Conservation (phyloP, 1,140 invertebrate genomes). For the Zeugodacus cucurbitae region DNA sequence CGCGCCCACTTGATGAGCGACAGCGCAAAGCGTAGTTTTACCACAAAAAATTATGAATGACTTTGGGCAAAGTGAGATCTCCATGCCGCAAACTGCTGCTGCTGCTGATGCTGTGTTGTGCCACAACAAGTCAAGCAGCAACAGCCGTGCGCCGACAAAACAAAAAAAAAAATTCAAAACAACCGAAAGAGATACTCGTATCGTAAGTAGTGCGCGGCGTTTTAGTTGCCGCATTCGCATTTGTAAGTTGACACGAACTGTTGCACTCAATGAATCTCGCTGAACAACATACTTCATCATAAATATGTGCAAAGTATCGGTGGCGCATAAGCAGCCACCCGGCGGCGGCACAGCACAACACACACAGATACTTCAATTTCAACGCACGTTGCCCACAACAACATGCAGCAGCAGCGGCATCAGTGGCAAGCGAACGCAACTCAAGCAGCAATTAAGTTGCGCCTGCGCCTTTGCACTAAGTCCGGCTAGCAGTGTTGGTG, state of each 20-base stretch:
- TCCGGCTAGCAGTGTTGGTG: background rate
- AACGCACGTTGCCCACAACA: background rate
- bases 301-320: constrained; percentile 45
- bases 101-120: too few species aligned
- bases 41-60: constrained; percentile 46
- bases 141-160: background rate
- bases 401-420: background rate
- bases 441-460: constrained; percentile 47
- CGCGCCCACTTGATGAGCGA: constrained; percentile 35
- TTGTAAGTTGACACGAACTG: constrained; percentile 42
- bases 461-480: background rate
- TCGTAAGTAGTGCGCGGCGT: background rate
- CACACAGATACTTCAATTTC: too few species aligned
- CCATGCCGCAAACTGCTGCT: constrained; percentile 10
- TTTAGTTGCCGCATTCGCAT: background rate
- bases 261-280: constrained; percentile 47
- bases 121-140: background rate
- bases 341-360: background rate
- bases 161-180: constrained; percentile 13
- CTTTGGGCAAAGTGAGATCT: constrained; percentile 41
- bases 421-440: constrained; percentile 4
- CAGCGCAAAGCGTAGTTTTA: background rate
- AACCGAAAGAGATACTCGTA: background rate
- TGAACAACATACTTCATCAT: constrained; percentile 45
- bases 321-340: constrained; percentile 38